Percentiles rank a stretch among this genome's conserved stretches.
Conservation (phyloP, 2,797 vertebrate species). For the Gymnoscopelus microlampas region DNA sequence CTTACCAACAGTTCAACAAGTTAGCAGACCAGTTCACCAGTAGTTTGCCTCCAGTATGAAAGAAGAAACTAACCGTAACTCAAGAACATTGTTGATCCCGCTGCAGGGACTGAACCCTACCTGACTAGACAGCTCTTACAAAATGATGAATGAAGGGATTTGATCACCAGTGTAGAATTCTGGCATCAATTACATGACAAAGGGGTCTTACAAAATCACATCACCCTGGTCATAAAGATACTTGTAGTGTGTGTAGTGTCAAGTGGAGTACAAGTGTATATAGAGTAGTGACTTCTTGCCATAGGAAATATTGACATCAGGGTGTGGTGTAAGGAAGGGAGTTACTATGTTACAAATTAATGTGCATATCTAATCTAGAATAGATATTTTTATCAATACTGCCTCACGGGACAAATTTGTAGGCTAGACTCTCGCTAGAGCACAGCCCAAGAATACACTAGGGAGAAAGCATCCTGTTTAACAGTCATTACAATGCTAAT, state of each 20-base stretch:
- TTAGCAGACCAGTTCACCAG: no score
- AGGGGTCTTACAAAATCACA: no score
- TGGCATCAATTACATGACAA: no score
- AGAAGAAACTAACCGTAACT: no score
- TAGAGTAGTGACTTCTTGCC: neutral
- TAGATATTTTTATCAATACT: neutral
- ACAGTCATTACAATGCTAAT: conserved; percentile 7
- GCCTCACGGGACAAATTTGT: neutral
- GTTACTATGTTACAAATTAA: neutral
- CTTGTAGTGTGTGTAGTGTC: no score
- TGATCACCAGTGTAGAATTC: no score
- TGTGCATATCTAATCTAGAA: neutral
- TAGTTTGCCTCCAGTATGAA: no score
- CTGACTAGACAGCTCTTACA: no score
- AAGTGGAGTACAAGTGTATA: neutral
- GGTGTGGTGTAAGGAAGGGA: neutral
- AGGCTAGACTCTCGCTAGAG: neutral
- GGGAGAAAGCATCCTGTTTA: neutral
- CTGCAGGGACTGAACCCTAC: no score
- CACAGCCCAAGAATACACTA: neutral
- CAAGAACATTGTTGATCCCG: no score
- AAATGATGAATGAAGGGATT: no score
- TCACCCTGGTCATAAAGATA: neutral
- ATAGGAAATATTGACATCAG: neutral
- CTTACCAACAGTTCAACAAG: no score